Evolutionary conservation across 1,140 invertebrate species (phyloP).

Genomic region (Chironomus striatipennis): DNA sequence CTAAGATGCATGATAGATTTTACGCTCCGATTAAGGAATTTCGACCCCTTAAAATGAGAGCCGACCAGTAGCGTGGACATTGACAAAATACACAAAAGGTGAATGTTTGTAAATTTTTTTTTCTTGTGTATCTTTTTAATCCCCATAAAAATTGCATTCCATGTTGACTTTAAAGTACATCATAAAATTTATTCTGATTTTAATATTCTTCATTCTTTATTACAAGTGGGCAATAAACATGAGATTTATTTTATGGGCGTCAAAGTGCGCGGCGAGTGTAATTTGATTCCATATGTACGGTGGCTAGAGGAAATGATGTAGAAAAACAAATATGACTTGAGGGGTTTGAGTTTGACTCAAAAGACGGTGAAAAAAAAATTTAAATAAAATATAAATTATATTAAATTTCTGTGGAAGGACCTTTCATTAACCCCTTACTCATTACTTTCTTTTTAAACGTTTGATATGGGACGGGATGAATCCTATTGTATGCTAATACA

Average conservation of each 20-base stretch:
- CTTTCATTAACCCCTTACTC: not conserved
- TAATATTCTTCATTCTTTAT: not conserved
- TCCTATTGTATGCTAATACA: not conserved
- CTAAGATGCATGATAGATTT: not conserved
- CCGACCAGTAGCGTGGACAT: not conserved
- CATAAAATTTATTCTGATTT: not conserved
- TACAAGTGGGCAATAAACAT: not conserved
- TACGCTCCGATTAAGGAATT: not conserved
- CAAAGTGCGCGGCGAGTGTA: not conserved
- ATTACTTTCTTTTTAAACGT: not conserved
- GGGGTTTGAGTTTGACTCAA: not conserved
- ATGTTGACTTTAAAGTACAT: not conserved
- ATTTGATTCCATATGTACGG: not conserved
- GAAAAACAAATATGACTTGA: not conserved
- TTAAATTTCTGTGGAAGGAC: not conserved
- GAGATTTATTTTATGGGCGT: conserved; percentile 1
- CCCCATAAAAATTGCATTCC: not conserved
- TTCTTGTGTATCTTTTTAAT: not conserved
- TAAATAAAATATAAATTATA: not conserved
- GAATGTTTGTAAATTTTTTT: not conserved
- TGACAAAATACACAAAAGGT: not conserved
- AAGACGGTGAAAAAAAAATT: not conserved
- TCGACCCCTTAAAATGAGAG: not conserved
- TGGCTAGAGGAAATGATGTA: not conserved
- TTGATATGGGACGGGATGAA: not conserved